Percentiles rank a stretch among this genome's conserved stretches.
phyloP scores from a whole-genome alignment of 2,113 vertebrate species.

The Pelecanoides urinatrix region DNA sequence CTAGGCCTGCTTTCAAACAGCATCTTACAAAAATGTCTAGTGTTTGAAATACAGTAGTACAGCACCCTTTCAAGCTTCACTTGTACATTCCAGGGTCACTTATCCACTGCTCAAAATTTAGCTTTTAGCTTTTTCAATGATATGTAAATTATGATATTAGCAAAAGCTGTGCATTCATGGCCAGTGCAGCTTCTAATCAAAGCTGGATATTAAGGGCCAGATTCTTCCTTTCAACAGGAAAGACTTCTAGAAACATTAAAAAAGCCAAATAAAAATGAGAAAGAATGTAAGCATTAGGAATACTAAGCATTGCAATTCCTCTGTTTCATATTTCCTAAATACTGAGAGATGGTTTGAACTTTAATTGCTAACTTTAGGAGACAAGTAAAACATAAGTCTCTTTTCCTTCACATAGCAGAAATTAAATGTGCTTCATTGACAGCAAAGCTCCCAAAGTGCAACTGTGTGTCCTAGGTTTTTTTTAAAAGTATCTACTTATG shows the following conservation, averaged over 20 bases:
- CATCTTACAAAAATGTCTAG: not conserved
- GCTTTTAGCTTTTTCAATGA: not conserved
- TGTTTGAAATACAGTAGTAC: not conserved
- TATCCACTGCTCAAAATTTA: not conserved
- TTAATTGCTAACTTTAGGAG: not conserved
- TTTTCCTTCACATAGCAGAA: not conserved
- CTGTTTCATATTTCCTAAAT: not conserved
- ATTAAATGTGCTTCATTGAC: not conserved
- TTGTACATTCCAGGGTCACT: not conserved
- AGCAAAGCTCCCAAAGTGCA: not conserved
- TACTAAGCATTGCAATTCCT: not conserved
- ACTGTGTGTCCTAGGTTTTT: not conserved
- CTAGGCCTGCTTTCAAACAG: not conserved
- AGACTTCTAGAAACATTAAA: not conserved
- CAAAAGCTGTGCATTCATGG: not conserved
- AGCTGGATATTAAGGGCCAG: not conserved
- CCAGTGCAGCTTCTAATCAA: not conserved
- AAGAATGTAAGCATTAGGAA: not conserved
- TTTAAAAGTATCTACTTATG: not conserved
- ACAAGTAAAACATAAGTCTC: not conserved
- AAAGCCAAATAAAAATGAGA: not conserved
- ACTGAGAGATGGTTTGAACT: not conserved
- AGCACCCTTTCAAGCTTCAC: not conserved
- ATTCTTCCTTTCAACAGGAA: not conserved
- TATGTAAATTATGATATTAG: not conserved